These are phyloP conservation scores for Pardosa pseudoannulata DNA, from an alignment of 2,888 invertebrate genomes.

Conservation along the genomic window DNA sequence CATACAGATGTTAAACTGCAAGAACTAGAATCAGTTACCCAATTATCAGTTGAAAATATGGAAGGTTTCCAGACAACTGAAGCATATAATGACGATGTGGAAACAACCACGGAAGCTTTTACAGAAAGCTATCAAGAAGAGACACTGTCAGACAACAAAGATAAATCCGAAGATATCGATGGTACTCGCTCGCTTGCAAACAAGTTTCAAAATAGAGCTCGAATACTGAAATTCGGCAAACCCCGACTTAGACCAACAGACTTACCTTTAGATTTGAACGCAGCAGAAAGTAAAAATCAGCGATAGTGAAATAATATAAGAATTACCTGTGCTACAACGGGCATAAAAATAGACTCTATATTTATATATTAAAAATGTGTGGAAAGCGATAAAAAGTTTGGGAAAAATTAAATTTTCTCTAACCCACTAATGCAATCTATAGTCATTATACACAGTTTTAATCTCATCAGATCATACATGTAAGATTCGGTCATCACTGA, in stretches of 20 bases:
- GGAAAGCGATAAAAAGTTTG: too few species aligned
- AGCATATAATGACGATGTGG: slow-evolving; percentile 40
- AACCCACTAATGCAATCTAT: too few species aligned
- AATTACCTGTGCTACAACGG: too few species aligned
- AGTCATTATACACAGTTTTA: too few species aligned
- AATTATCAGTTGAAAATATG: neutral
- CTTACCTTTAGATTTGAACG: slow-evolving; percentile 33
- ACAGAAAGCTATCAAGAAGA: slow-evolving; percentile 13
- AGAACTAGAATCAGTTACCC: neutral
- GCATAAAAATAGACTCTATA: too few species aligned
- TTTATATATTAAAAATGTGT: too few species aligned
- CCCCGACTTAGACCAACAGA: slow-evolving; percentile 35
- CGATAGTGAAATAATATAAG: too few species aligned
- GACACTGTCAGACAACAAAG: neutral
- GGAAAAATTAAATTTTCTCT: too few species aligned
- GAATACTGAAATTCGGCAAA: slow-evolving; percentile 64
- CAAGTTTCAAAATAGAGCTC: slow-evolving; percentile 56
- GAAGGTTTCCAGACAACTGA: slow-evolving; percentile 20
- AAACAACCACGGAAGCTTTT: slow-evolving; percentile 22
- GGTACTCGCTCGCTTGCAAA: slow-evolving; percentile 36
- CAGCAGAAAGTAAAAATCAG: slow-evolving; percentile 27
- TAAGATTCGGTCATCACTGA: too few species aligned
- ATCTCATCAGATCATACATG: too few species aligned
- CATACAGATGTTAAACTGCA: neutral
- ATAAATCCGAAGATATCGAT: slow-evolving; percentile 34